Evolutionary conservation across 2,113 vertebrate genomes (phyloP), one percentile per base, ranked within the genome.

Genomic region (Pygoscelis adeliae): DNA sequence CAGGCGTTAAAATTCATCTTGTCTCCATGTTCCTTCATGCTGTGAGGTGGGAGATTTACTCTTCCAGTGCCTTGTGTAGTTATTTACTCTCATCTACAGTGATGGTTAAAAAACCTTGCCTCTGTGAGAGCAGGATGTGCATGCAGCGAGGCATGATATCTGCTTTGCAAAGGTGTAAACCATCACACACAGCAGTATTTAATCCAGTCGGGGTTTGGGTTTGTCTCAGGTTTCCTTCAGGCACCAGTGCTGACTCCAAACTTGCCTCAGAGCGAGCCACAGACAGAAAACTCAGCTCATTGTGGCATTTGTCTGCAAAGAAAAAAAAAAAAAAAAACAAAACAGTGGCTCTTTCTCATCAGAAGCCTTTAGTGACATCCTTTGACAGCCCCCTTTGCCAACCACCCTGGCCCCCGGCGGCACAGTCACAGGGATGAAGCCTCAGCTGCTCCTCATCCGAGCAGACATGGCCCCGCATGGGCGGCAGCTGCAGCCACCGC

Each of bases 391-490:
- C 18, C 52, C 49, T 74, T 38, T 50, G 40, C 85, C 78, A 76
- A 6, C 56, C 81, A 5, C 36, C 25, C 49, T 8, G 30, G 50
- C 22, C 32, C 27, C 40, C 0, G 8, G 90, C 50, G 0, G 17
- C 1, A 2, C 76, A 34, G 88, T 40, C 44, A 2, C 34, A 30
- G 82, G 59, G 38, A 19, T 8, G 66, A 27, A 95, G 40, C 36
- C 44, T 15, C 76, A 26, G 77, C 44, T 0, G 1, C 76, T 87
- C 20, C 74, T 79, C n/a, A 62, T 12, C 7, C 0, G 4, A 52
- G 74, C 71, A 7, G 94, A 67, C 62, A 8, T 3, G 2, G 44
- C 77, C 78, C 22, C 0, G 10, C 83, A 27, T 2, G 6, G 83
- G 72, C n/a, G 1, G 92, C 92, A 70, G 80, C 80, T 85, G 90